Evolutionary conservation across 2,888 invertebrate genomes (phyloP).

Genomic region (Elegia similella): DNA sequence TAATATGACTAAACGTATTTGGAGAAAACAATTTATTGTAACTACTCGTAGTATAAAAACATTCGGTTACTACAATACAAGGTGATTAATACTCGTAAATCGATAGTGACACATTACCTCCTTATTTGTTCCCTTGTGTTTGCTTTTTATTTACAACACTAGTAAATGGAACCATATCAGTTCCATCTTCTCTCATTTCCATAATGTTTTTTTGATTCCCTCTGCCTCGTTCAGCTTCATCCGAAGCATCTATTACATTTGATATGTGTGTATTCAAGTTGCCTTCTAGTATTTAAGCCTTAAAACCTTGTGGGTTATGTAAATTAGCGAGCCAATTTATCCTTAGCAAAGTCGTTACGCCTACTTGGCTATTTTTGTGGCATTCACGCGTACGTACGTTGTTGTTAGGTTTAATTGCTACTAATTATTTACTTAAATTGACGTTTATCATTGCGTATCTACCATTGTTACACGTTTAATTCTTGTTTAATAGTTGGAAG

Average conservation of each 20-base stretch:
- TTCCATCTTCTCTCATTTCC: slow-evolving; percentile 31
- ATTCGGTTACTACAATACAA: too few relatives aligned
- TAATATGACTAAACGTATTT: too few relatives aligned
- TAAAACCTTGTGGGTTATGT: slow-evolving; percentile 17
- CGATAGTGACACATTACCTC: too few relatives aligned
- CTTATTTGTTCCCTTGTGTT: not conserved
- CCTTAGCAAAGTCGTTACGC: slow-evolving; percentile 27
- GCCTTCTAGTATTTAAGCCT: not conserved
- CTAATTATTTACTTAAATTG: slow-evolving; percentile 2
- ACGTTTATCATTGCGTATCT: not conserved
- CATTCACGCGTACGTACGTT: slow-evolving; percentile 16
- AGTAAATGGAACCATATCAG: slow-evolving; percentile 6
- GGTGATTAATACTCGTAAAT: too few relatives aligned
- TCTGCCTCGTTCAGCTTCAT: not conserved
- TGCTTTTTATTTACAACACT: slow-evolving; percentile 1
- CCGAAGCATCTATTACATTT: not conserved
- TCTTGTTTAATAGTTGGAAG: not conserved
- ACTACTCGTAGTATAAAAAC: too few relatives aligned
- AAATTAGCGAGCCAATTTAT: slow-evolving; percentile 13
- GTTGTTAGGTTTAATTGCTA: not conserved
- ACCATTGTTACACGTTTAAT: not conserved
- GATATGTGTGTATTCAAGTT: not conserved
- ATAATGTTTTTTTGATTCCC: slow-evolving; percentile 47
- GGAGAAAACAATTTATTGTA: too few relatives aligned
- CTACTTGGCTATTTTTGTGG: slow-evolving; percentile 27